Conservation (phyloP, 2,113 vertebrate species). For the Cricetomys ansorgei region DNA sequence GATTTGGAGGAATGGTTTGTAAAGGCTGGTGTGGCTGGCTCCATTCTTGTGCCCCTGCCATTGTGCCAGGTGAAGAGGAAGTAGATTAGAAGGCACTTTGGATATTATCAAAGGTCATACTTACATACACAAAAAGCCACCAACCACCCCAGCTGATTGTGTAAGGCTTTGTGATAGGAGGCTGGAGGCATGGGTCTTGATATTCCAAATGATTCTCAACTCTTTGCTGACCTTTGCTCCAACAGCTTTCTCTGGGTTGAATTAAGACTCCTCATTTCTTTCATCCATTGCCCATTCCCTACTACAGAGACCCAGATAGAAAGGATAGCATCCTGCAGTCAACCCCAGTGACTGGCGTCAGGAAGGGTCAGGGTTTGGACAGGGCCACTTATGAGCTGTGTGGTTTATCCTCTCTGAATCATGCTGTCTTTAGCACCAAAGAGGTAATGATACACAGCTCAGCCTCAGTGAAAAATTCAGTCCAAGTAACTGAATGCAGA, state of each 20-base stretch:
- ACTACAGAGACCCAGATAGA: neutral
- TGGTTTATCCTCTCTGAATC: neutral
- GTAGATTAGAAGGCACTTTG: neutral
- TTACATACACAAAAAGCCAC: neutral
- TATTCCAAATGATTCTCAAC: neutral
- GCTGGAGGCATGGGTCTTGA: too few relatives aligned
- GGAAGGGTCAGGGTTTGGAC: neutral
- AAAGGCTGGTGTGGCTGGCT: neutral
- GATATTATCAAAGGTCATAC: neutral
- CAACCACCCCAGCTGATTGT: neutral
- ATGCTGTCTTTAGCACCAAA: neutral
- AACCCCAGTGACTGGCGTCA: neutral
- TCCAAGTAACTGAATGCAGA: neutral
- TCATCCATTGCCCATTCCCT: neutral
- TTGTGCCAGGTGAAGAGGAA: neutral
- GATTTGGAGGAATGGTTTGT: neutral
- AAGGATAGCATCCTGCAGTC: neutral
- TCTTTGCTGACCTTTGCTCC: neutral
- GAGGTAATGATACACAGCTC: neutral
- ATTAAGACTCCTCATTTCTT: neutral
- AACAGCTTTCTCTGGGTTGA: neutral
- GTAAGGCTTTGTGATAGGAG: neutral
- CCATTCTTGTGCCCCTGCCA: fast-evolving
- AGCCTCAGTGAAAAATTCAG: neutral
- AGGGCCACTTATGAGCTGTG: neutral